A percentile compares a stretch with the other conserved stretches of the same genome.
These are phyloP conservation scores for Eunapius fragilis DNA, from an alignment of 37 sponge, comb jelly and placozoan species.

Conservation along the genomic window DNA sequence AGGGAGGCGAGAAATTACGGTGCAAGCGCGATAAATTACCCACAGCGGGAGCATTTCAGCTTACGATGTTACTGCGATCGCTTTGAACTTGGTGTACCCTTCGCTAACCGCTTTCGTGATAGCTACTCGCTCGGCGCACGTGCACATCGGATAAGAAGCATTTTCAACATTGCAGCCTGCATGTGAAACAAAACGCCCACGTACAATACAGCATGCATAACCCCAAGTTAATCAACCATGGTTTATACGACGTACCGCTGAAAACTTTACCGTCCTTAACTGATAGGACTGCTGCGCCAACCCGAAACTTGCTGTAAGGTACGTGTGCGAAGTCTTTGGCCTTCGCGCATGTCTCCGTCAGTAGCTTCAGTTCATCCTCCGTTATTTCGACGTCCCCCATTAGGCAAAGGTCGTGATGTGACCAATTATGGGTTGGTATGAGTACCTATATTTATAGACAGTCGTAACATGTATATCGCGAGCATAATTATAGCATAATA, in stretches of 20 bases:
- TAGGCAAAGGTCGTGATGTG: no score
- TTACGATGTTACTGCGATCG: slow-evolving; percentile 83
- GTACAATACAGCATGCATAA: not conserved
- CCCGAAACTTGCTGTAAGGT: slow-evolving; percentile 89
- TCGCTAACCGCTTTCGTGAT: slow-evolving; percentile 94
- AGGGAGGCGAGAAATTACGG: not conserved
- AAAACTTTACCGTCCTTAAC: slow-evolving; percentile 44
- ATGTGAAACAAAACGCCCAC: not conserved
- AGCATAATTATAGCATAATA: no score
- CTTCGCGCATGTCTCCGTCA: slow-evolving; percentile 32
- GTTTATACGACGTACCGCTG: slow-evolving; percentile 42
- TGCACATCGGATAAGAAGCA: slow-evolving; percentile 70
- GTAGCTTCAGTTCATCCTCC: slow-evolving; percentile 19
- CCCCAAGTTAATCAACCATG: no score
- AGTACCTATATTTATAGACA: no score
- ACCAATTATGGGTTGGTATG: no score
- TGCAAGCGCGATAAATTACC: not conserved
- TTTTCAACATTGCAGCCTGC: slow-evolving; percentile 97
- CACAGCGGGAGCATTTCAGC: slow-evolving; percentile 1
- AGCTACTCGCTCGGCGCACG: slow-evolving; percentile 91
- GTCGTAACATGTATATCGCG: no score
- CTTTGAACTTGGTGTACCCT: slow-evolving; percentile 61
- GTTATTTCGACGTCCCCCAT: not conserved
- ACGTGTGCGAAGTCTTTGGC: slow-evolving; percentile 78
- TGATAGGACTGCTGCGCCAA: slow-evolving; percentile 85